Conservation (phyloP, 53 echinoderm and acorn worm genomes). For the Temnopleurus reevesii region DNA sequence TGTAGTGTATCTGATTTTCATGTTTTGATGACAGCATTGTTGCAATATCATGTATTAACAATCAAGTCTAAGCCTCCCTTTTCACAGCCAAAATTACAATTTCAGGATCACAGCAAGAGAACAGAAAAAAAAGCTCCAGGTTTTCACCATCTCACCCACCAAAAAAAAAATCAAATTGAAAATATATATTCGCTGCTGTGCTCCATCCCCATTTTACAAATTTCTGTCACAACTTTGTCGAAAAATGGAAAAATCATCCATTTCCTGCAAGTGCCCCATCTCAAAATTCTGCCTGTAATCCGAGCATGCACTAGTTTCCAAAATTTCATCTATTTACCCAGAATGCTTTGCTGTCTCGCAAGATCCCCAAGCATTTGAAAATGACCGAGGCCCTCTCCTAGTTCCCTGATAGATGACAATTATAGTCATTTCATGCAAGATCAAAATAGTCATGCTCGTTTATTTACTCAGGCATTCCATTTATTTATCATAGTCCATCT, state of each 20-base stretch:
- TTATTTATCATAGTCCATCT: neutral
- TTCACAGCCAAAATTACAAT: constrained; percentile 9
- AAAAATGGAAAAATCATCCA: neutral
- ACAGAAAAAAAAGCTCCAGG: neutral
- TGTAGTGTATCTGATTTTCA: neutral
- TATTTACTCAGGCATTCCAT: neutral
- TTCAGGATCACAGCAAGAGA: constrained; percentile 19
- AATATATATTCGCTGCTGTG: constrained; percentile 30
- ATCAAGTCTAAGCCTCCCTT: constrained; percentile 50
- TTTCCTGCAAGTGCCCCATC: neutral
- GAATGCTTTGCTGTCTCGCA: constrained; percentile 49
- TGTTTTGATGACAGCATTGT: neutral
- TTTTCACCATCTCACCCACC: constrained; percentile 6
- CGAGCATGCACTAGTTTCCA: constrained; percentile 43
- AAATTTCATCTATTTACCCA: constrained; percentile 40
- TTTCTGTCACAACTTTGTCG: neutral
- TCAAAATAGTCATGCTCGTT: constrained; percentile 12
- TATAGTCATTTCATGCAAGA: constrained; percentile 18
- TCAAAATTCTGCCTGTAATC: neutral
- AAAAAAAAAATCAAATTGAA: constrained; percentile 7
- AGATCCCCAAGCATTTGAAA: neutral
- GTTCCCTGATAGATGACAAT: neutral
- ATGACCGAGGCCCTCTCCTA: neutral
- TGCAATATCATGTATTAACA: constrained; percentile 34
- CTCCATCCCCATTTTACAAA: constrained; percentile 7